These are phyloP conservation scores for Hemicordylus capensis DNA, from an alignment of 2,113 vertebrate genomes.

Conservation along the genomic window DNA sequence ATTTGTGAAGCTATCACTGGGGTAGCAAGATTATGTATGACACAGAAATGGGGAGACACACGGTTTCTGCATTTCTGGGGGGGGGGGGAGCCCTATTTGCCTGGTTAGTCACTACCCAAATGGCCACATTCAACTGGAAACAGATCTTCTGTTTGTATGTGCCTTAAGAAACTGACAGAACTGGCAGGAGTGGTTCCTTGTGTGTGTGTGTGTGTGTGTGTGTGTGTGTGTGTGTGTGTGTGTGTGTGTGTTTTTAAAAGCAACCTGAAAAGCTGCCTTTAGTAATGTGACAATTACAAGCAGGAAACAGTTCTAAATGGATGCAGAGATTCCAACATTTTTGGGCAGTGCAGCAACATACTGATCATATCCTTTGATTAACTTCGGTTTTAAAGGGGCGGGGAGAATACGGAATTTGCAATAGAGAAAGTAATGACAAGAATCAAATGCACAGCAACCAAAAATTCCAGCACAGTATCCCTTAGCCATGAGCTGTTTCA, in stretches of 20 bases:
- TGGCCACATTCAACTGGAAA: not conserved
- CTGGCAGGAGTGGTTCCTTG: not conserved
- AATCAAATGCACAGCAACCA: not conserved
- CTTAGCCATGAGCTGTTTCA: not conserved
- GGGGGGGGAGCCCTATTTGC: not conserved
- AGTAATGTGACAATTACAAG: no score
- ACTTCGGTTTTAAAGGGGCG: not conserved
- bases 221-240: no score
- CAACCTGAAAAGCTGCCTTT: no score
- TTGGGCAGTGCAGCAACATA: no score
- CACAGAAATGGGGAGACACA: not conserved
- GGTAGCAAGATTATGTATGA: not conserved
- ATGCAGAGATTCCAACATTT: no score
- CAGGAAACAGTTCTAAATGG: no score
- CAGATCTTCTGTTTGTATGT: not conserved
- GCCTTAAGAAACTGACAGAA: not conserved
- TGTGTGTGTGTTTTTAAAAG: no score
- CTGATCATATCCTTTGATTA: not conserved
- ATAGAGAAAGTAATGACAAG: not conserved
- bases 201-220: no score
- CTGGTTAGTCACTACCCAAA: no score
- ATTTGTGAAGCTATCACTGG: not conserved
- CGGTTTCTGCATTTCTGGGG: not conserved
- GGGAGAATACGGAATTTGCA: not conserved
- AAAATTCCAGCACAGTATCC: not conserved